Conservation (phyloP, 2,888 invertebrate genomes). For the Agrotis puta region DNA sequence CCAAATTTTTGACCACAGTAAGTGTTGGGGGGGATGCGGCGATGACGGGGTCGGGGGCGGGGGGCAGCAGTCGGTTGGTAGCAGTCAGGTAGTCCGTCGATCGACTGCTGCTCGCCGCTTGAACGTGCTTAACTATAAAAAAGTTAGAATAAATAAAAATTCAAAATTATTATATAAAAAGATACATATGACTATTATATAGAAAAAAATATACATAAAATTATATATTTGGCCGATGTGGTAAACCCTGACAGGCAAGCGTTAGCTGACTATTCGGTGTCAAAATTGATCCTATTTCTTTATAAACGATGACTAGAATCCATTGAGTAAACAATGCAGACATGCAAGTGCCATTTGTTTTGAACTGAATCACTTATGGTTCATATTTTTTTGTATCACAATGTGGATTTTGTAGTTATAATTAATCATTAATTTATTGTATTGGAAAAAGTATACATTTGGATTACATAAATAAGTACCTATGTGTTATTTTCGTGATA, state of each 20-base stretch:
- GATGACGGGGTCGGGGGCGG: slow-evolving; percentile 80
- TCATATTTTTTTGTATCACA: slow-evolving; percentile 80
- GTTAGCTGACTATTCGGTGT: slow-evolving; percentile 87
- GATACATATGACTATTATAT: slow-evolving; percentile 91
- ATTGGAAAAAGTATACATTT: slow-evolving; percentile 84
- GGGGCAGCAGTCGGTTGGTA: slow-evolving; percentile 59
- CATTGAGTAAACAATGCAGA: slow-evolving; percentile 85
- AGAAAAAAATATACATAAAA: slow-evolving; percentile 89
- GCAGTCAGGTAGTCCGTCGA: slow-evolving; percentile 13
- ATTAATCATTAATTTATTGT: slow-evolving; percentile 82
- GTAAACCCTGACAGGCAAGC: slow-evolving; percentile 95
- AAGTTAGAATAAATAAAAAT: slow-evolving; percentile 89
- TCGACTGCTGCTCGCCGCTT: slow-evolving; percentile 65
- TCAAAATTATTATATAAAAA: slow-evolving; percentile 91
- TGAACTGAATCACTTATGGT: slow-evolving; percentile 82
- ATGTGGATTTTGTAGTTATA: slow-evolving; percentile 82
- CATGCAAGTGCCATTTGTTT: slow-evolving; percentile 89
- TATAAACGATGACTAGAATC: slow-evolving; percentile 75
- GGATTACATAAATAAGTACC: slow-evolving; percentile 85
- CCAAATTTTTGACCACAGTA: slow-evolving; percentile 92
- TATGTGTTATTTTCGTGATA: slow-evolving; percentile 89
- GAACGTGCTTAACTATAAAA: slow-evolving; percentile 87
- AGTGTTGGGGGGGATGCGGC: slow-evolving; percentile 92
- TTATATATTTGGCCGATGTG: slow-evolving; percentile 91
- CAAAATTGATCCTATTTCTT: slow-evolving; percentile 86